Evolutionary conservation across 1,140 invertebrate species (phyloP).

Genomic region (Triops cancriformis): DNA sequence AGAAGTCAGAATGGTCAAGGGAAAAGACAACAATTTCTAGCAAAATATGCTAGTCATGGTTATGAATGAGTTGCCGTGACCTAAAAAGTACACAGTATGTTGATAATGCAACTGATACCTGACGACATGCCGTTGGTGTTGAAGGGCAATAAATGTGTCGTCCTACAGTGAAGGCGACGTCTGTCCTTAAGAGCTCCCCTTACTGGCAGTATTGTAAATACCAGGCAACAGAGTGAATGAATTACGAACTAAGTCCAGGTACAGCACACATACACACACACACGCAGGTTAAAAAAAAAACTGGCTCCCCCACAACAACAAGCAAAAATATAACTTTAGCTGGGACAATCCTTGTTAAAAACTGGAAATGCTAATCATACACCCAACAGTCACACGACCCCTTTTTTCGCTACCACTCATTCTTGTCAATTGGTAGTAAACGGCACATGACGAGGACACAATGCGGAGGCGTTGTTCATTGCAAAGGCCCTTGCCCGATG

Average conservation of each 20-base stretch:
- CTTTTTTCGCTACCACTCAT: conserved; percentile 1
- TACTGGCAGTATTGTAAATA: background rate
- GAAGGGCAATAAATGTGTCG: background rate
- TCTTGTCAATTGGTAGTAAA: conserved; percentile 10
- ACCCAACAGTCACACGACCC: background rate
- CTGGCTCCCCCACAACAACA: too few relatives aligned
- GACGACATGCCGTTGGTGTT: conserved; percentile 1
- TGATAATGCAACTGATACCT: conserved; percentile 6
- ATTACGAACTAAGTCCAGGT: background rate
- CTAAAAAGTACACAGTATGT: background rate
- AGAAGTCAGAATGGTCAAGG: background rate
- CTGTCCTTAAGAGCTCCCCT: background rate
- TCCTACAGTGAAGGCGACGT: background rate
- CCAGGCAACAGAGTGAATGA: background rate
- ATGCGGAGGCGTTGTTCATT: conserved; percentile 2
- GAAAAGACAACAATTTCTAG: background rate
- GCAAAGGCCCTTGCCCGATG: background rate
- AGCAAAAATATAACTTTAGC: too few relatives aligned
- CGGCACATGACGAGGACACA: background rate
- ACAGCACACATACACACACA: background rate
- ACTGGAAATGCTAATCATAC: conserved; percentile 14
- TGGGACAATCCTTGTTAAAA: background rate
- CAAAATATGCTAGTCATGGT: background rate
- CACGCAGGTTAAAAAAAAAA: too few relatives aligned
- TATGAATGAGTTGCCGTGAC: conserved; percentile 13